Conservation (phyloP, 2,888 invertebrate genomes). For the Cosmia trapezina region DNA sequence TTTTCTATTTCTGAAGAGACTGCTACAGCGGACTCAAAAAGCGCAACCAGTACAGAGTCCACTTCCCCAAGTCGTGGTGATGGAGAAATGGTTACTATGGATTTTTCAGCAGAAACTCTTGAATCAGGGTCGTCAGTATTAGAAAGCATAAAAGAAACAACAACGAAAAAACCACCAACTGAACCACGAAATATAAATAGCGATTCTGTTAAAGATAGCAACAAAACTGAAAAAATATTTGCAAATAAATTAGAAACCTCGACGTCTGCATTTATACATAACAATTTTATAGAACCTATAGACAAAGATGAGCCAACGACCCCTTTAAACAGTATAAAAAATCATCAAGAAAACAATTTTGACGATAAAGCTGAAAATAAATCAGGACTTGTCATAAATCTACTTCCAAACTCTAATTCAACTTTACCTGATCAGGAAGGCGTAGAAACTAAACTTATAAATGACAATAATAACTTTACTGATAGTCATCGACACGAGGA, state of each 20-base stretch:
- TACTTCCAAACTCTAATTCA: conserved; percentile 17
- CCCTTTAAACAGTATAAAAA: not conserved
- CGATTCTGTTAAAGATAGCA: not conserved
- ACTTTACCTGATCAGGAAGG: not conserved
- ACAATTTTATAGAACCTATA: conserved; percentile 1
- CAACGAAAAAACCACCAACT: conserved; percentile 1
- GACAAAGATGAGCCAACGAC: conserved; percentile 24
- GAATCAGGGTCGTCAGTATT: conserved; percentile 73
- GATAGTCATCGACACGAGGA: conserved; percentile 32
- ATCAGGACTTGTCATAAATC: conserved; percentile 23
- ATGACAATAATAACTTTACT: conserved; percentile 36
- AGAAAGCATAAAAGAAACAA: conserved; percentile 42
- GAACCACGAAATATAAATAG: not conserved
- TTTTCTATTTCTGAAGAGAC: conserved; percentile 62
- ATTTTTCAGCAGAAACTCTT: conserved; percentile 63
- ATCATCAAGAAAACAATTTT: not conserved
- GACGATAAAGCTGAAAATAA: not conserved
- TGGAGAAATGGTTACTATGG: conserved; percentile 61
- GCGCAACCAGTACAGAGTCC: conserved; percentile 22
- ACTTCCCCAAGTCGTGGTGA: conserved; percentile 60
- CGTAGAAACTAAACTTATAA: not conserved
- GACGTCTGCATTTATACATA: conserved; percentile 17
- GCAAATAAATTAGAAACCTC: conserved; percentile 24
- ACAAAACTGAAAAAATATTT: not conserved
- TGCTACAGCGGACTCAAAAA: conserved; percentile 67